Conservation (phyloP, 2,797 vertebrate genomes). For the Tauraco hartlaubi region DNA sequence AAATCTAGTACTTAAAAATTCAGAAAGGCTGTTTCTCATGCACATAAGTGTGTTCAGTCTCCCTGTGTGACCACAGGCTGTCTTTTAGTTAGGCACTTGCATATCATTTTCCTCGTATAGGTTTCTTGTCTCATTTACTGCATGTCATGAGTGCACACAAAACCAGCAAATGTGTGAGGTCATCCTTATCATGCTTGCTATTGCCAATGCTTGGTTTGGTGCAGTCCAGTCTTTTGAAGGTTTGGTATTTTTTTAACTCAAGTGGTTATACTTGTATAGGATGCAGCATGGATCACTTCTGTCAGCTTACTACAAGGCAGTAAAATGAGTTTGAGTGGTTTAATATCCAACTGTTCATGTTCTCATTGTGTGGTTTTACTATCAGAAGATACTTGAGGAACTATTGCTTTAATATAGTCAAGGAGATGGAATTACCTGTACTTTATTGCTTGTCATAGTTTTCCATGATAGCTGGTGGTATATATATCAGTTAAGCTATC, state of each 20-base stretch:
- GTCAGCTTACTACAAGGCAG: background rate
- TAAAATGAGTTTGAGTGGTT: background rate
- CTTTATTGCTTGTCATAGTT: background rate
- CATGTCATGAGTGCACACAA: background rate
- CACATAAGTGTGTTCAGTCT: background rate
- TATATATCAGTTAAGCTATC: background rate
- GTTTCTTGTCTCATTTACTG: background rate
- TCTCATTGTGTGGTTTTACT: background rate
- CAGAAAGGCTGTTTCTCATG: background rate
- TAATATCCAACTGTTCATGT: background rate
- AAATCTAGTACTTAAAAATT: background rate
- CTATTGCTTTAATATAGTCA: background rate
- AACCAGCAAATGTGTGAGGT: background rate
- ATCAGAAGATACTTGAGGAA: background rate
- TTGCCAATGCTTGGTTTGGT: background rate
- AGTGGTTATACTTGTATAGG: background rate
- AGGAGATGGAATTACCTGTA: background rate
- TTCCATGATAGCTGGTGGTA: background rate
- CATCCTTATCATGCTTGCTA: background rate
- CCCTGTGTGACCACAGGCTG: background rate
- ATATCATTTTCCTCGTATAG: background rate
- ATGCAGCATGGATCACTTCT: background rate
- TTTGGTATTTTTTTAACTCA: background rate
- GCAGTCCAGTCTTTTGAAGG: background rate
- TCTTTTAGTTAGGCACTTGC: background rate